Evolutionary conservation across 2,113 vertebrate species (phyloP).

Genomic region (Gnathonemus longibarbis): DNA sequence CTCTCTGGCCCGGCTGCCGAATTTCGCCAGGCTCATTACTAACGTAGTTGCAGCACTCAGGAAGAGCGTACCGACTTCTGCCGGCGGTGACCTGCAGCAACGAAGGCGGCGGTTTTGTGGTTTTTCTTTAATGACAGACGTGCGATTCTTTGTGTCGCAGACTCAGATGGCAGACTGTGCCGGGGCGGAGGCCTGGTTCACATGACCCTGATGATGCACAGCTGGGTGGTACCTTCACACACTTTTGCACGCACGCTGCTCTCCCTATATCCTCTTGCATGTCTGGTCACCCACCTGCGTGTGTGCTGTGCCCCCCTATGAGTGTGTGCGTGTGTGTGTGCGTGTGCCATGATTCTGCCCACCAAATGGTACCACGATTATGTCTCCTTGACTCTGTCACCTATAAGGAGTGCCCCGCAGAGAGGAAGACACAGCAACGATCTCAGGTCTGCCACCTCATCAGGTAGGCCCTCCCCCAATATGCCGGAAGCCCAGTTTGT

Average conservation of each 20-base stretch:
- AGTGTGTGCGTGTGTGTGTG: neutral
- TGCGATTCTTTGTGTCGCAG: conserved; percentile 34
- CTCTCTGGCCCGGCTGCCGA: neutral
- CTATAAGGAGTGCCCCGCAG: conserved; percentile 60
- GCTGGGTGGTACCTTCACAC: conserved; percentile 64
- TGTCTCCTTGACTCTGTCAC: conserved; percentile 59
- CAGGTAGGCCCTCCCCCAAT: conserved; percentile 50
- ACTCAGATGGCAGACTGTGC: conserved; percentile 55
- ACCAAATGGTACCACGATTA: neutral
- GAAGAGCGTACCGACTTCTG: neutral
- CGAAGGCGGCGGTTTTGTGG: neutral
- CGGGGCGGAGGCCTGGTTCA: conserved; percentile 56
- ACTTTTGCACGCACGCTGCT: conserved; percentile 62
- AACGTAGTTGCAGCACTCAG: neutral
- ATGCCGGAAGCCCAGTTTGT: neutral
- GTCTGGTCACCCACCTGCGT: no score
- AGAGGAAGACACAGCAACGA: conserved; percentile 50
- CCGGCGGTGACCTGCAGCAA: neutral
- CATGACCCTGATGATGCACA: conserved; percentile 73
- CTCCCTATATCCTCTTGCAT: conserved; percentile 59
- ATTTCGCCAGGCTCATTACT: neutral
- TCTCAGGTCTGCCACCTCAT: conserved; percentile 62
- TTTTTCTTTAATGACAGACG: neutral
- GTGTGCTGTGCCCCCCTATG: neutral
- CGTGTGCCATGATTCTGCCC: neutral